Base-by-base conservation (phyloP, 2,797 vertebrate genomes). In the Anniella stebbinsi region DNA sequence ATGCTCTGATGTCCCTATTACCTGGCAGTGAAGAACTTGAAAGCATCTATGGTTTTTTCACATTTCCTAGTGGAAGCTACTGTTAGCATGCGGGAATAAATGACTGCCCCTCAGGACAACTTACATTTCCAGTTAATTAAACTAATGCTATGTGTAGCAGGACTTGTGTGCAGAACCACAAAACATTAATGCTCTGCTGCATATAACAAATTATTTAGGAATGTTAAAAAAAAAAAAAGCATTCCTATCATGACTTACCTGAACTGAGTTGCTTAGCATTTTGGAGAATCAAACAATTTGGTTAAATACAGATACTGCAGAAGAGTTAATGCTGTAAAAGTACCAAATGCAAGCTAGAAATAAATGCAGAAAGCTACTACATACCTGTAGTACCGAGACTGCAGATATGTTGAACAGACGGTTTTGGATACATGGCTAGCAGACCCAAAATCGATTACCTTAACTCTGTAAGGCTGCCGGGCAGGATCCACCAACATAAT, bases 351-450 rank as follows among this genome's bases (percentile, higher is more conserved):
- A 72, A 91, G 33, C 7, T 30, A 80, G 13, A 38, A 45, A 83
- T 73, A 66, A 84, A 60, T n/a, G 69, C 11, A 15, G 10, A 75
- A 0, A 82, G 86, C 87, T 51, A 97, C 87, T 51, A 97, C 98
- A 87, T 97, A 99, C 99, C 99, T 99, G 96, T 99, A 99, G 98
- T 99, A 99, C 94, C 99, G 98, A 93, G 99, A 99, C 94, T 99
- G 99, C 93, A 99, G 98, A 93, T 99, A 99, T 41, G 99, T 99
- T 84, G 99, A 99, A 97, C 99, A 99, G 94, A 99, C 99, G 81
- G 99, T 99, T 98, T 99, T 99, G 97, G 99, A 99, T 94, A 99
- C 98, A 12, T 99, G 99, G 97, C 99, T 99, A 96, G 99, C 99
- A 67, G 99, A 99, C 94, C 99, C 99, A 93, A 99, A 99, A 97